Base-by-base conservation (phyloP, 2,888 invertebrate species). In the Temnothorax unifasciatus region DNA sequence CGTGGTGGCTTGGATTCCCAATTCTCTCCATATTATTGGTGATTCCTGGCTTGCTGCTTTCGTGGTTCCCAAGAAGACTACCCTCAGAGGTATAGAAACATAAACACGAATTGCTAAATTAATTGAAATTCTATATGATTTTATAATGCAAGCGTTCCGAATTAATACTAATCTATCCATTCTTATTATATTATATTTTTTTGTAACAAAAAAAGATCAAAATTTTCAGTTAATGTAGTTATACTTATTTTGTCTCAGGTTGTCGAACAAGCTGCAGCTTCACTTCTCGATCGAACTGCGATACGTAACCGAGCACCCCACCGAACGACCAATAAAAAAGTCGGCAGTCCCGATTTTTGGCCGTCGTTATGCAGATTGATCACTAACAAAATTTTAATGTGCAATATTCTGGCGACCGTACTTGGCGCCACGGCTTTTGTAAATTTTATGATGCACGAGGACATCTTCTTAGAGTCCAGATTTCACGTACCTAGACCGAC, bases 381-480 rank as follows among this genome's bases (percentile, higher is more conserved):
- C n/a, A 95, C 93, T 74, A 97, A 96, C 89, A 96, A 95, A 91
- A 94, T 96, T 81, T 92, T 96, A 0, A 93, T 96, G 59, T 93
- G 95, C 41, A 96, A 96, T 86, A 93, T 96, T 34, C 59, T 96
- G 8, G 95, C 96, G 8, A 93, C 95, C 5, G 95, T 95, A 85
- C 95, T 96, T 59, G 95, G 96, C 87, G 93, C 95, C 79, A 95
- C 95, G 54, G 97, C 96, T 0, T 83, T 96, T 0, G 91, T 96
- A 1, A 97, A 97, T 92, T 96, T 96, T 83, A 91, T 94, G 2
- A 92, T 95, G 21, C 95, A 96, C 85, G 96, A 96, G 93, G 95
- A 96, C 86, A 94, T 95, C 71, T 96, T 96, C 89, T 94, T 96
- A 88, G 96, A 96, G 90, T 95, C 96, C 0, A 95, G 96, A 86